phyloP scores from a whole-genome alignment of 2,888 invertebrate genomes.

The Eilema caniola region DNA sequence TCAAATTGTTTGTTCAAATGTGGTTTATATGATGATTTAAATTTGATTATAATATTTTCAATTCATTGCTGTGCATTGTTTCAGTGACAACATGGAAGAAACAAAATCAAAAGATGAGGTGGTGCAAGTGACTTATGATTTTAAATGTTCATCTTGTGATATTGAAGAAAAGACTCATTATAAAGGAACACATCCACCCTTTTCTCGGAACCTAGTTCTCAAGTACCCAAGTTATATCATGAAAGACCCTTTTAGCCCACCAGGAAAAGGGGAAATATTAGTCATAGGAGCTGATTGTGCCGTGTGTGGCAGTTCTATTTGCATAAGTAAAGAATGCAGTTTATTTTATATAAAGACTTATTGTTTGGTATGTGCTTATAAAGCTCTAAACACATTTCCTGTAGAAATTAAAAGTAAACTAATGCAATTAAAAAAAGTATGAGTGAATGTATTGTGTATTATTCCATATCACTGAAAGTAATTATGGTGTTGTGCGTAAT shows the following conservation, averaged over 20 bases:
- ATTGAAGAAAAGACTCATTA: constrained; percentile 91
- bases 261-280: constrained; percentile 91
- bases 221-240: constrained; percentile 92
- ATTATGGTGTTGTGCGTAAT: too few species aligned
- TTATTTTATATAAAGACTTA: constrained; percentile 92
- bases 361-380: constrained; percentile 90
- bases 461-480: too few species aligned
- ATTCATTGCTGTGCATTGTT: constrained; percentile 48
- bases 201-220: constrained; percentile 89
- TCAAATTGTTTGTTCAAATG: too few species aligned
- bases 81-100: constrained; percentile 68
- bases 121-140: constrained; percentile 72
- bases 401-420: constrained; percentile 89
- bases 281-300: constrained; percentile 92
- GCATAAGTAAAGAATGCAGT: constrained; percentile 92
- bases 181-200: constrained; percentile 91
- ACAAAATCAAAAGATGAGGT: constrained; percentile 61
- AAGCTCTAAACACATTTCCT: constrained; percentile 89
- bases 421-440: constrained; percentile 65
- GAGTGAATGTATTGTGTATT: constrained; percentile 10
- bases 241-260: constrained; percentile 94
- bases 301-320: constrained; percentile 89
- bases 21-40: not conserved
- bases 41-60: not conserved
- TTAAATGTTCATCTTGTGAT: constrained; percentile 89